phyloP scores from a whole-genome alignment of 2,888 invertebrate species.

The Dryobota labecula region DNA sequence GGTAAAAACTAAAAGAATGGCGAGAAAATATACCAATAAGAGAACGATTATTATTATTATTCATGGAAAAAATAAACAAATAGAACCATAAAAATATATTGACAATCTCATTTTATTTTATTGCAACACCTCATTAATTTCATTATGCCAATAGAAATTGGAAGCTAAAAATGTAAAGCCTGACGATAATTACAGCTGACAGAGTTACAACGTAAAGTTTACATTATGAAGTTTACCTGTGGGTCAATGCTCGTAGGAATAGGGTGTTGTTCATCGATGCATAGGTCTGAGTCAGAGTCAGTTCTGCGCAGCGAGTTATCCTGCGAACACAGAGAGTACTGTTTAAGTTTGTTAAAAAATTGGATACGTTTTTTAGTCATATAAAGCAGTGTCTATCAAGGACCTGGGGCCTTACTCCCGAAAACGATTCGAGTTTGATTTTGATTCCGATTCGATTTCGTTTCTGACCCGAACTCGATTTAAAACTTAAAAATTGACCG shows the following conservation, averaged over 20 bases:
- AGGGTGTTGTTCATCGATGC: constrained; percentile 93
- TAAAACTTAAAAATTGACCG: too few species aligned
- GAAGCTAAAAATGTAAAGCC: constrained; percentile 47
- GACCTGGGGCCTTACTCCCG: too few species aligned
- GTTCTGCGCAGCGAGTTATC: constrained; percentile 92
- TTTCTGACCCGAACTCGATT: too few species aligned
- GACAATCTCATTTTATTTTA: constrained; percentile 5
- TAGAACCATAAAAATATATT: constrained; percentile 8
- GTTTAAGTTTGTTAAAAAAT: not conserved
- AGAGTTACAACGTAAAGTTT: constrained; percentile 8
- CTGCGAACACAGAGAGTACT: constrained; percentile 78
- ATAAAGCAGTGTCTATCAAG: not conserved
- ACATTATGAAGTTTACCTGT: constrained; percentile 77
- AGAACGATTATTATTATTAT: constrained; percentile 15
- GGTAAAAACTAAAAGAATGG: constrained; percentile 24
- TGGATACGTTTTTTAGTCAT: not conserved
- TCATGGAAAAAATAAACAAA: constrained; percentile 17
- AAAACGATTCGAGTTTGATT: too few species aligned
- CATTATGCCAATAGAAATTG: constrained; percentile 40
- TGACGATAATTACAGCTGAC: constrained; percentile 16
- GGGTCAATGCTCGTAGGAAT: constrained; percentile 86
- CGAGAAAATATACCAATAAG: constrained; percentile 10
- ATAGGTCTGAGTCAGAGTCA: constrained; percentile 97
- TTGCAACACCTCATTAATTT: constrained; percentile 15
- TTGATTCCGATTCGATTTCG: too few species aligned